phyloP scores from a whole-genome alignment of 2,888 invertebrate genomes.

The Megalurothrips usitatus region DNA sequence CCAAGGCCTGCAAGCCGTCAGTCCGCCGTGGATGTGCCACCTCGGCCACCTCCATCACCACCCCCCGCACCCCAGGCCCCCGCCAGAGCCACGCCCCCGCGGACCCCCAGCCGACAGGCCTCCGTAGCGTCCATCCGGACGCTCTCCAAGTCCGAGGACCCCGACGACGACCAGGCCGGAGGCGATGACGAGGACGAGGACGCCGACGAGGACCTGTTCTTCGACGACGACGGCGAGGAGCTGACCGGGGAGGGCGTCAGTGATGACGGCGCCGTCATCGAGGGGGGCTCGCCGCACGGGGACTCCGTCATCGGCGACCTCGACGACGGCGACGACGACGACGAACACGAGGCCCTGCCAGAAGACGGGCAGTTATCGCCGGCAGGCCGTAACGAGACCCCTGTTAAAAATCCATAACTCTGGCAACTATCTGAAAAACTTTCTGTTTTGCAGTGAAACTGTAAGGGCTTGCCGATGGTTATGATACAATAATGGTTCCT shows the following conservation, averaged over 20 bases:
- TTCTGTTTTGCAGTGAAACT: background rate
- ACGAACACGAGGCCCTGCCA: background rate
- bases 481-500: too few species aligned
- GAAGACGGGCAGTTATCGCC: background rate
- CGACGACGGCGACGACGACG: background rate
- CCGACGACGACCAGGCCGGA: background rate
- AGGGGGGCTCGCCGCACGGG: background rate
- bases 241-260: background rate
- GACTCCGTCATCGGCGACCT: conserved; percentile 11
- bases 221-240: conserved; percentile 13
- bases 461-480: background rate
- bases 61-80: too few species aligned
- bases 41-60: too few species aligned
- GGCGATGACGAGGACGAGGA: background rate
- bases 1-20: too few species aligned
- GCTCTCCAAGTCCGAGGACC: background rate
- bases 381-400: background rate
- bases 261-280: background rate
- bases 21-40: too few species aligned
- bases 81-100: background rate
- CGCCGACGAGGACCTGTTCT: conserved; percentile 3
- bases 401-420: background rate
- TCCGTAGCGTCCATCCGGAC: background rate
- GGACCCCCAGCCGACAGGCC: background rate
- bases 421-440: too few species aligned